A percentile compares a stretch with the other conserved stretches of the same genome.
phyloP scores from a whole-genome alignment of 1,140 invertebrate genomes.

The Anastrepha ludens region DNA sequence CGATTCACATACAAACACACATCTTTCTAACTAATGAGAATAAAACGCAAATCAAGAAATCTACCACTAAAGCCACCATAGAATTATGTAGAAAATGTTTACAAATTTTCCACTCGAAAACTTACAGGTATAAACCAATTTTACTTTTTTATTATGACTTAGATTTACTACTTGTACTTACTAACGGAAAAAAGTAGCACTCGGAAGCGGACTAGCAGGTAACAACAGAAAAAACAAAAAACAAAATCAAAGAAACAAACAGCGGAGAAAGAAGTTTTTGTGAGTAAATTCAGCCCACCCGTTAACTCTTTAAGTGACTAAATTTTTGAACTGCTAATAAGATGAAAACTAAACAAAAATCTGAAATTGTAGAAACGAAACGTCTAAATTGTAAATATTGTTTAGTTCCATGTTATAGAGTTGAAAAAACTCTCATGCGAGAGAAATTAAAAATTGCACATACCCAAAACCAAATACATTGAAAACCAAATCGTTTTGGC shows the following conservation, averaged over 20 bases:
- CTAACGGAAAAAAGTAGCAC: slow-evolving; percentile 19
- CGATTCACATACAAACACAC: background rate
- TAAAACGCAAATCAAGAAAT: background rate
- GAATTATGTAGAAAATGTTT: background rate
- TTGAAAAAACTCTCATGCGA: background rate
- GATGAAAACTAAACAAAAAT: background rate
- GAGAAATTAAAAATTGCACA: background rate
- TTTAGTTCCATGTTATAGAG: background rate
- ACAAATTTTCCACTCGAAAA: slow-evolving; percentile 41
- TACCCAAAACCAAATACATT: background rate
- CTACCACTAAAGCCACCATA: slow-evolving; percentile 25
- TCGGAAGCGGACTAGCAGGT: slow-evolving; percentile 23
- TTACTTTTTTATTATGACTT: background rate
- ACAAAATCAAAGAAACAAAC: too few species aligned
- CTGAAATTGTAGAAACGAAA: background rate
- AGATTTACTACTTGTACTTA: slow-evolving; percentile 23
- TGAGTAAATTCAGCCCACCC: slow-evolving; percentile 32
- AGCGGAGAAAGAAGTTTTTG: background rate
- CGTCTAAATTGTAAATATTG: background rate
- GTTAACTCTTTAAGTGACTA: slow-evolving; percentile 22
- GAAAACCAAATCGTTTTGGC: background rate
- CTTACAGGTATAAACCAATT: slow-evolving; percentile 14
- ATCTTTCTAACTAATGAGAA: background rate
- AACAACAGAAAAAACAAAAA: background rate
- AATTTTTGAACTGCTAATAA: background rate